These are phyloP conservation scores for Girardinus metallicus DNA, from an alignment of 2,797 vertebrate genomes.

Conservation along the genomic window DNA sequence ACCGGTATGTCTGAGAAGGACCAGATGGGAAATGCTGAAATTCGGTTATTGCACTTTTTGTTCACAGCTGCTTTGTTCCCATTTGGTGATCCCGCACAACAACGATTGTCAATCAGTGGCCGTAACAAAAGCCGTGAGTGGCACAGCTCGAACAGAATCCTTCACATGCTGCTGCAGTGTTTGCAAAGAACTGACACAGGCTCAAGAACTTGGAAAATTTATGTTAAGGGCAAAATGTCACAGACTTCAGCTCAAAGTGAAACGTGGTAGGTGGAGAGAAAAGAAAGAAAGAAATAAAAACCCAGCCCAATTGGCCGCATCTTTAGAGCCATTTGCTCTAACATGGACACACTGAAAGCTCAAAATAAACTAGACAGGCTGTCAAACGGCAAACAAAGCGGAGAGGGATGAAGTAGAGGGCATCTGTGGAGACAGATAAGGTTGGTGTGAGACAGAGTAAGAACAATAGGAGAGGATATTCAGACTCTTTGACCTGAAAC, in stretches of 20 bases:
- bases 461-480: slow-evolving; percentile 11
- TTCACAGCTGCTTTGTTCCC: slow-evolving; percentile 55
- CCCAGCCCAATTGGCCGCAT: slow-evolving; percentile 26
- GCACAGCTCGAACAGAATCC: slow-evolving; percentile 4
- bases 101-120: slow-evolving; percentile 52
- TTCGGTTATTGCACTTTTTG: slow-evolving; percentile 62
- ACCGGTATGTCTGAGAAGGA: slow-evolving; percentile 37
- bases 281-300: neutral
- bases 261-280: slow-evolving; percentile 21
- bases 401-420: slow-evolving; percentile 11
- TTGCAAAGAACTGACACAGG: slow-evolving; percentile 4
- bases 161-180: slow-evolving; percentile 6
- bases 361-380: slow-evolving; percentile 41
- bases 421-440: slow-evolving; percentile 15
- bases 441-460: slow-evolving; percentile 1
- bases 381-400: slow-evolving; percentile 20
- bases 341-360: slow-evolving; percentile 14
- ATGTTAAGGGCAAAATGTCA: slow-evolving; percentile 31
- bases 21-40: slow-evolving; percentile 53
- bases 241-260: slow-evolving; percentile 11
- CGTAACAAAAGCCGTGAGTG: slow-evolving; percentile 30
- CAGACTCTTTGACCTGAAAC: slow-evolving; percentile 26
- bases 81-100: slow-evolving; percentile 43
- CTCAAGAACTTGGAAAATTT: slow-evolving; percentile 6
- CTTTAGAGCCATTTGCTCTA: slow-evolving; percentile 25